phyloP scores from a whole-genome alignment of 2,113 vertebrate species.

The Centrocercus urophasianus region DNA sequence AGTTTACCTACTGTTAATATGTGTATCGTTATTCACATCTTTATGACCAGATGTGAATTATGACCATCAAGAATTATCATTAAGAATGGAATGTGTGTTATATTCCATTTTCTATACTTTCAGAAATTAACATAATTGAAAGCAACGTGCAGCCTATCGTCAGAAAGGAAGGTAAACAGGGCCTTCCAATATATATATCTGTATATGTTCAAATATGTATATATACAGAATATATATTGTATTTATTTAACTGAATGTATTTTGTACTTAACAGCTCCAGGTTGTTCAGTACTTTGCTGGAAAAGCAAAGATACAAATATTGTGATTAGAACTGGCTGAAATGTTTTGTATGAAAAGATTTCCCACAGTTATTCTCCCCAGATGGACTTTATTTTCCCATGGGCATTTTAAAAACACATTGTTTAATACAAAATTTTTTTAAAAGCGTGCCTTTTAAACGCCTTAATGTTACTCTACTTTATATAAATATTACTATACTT shows the following conservation, averaged over 20 bases:
- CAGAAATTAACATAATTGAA: slow-evolving; percentile 85
- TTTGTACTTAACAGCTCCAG: not conserved
- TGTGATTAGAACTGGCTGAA: slow-evolving; percentile 59
- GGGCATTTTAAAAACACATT: not conserved
- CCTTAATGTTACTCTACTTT: not conserved
- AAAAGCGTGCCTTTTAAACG: not conserved
- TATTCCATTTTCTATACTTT: slow-evolving; percentile 78
- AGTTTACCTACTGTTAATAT: not conserved
- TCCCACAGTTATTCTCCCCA: not conserved
- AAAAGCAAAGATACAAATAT: slow-evolving; percentile 69
- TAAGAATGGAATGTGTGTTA: slow-evolving; percentile 51
- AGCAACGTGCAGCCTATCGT: slow-evolving; percentile 80
- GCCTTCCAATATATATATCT: slow-evolving; percentile 53
- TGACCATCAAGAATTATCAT: not conserved
- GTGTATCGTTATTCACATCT: not conserved
- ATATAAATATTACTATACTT: not conserved
- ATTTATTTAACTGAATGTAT: slow-evolving; percentile 1
- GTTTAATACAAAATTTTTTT: not conserved
- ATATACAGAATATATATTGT: slow-evolving; percentile 41
- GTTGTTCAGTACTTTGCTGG: not conserved
- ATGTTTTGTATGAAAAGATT: not conserved
- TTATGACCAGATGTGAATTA: not conserved
- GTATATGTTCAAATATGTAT: not conserved
- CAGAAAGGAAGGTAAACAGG: slow-evolving; percentile 80
- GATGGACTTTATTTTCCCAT: not conserved